Evolutionary conservation across 2,113 vertebrate genomes (phyloP), one percentile per base, ranked within the genome.

Genomic region (Forbesichthys agassizii): DNA sequence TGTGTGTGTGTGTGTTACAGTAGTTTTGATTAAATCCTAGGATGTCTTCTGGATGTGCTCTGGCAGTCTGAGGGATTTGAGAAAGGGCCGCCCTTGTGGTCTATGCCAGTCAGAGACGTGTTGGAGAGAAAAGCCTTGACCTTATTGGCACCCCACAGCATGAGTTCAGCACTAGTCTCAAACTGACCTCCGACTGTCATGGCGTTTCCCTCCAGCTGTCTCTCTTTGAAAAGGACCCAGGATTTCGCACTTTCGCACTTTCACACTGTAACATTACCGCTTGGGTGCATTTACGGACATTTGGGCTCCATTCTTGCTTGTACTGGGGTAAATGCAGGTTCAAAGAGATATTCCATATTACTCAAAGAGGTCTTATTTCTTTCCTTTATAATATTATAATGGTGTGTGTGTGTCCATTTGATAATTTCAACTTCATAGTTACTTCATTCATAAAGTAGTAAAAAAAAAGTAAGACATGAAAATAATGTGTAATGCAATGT

Each of bases 11-110:
- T 55, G 53, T 73, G 77, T 68, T 27, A 27, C 27, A 27, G 27
- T 64, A 76, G 48, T 42, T 49, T n/a, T 48, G 66, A 51, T 20
- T 13, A 59, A 75, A 73, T 74, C 69, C 70, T 61, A 58, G 68
- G 59, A 74, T 42, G 36, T 42, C 7, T 42, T 42, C 36, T 42
- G 36, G 36, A 42, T 84, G 80, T 69, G 64, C 67, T 79, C 62
- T 66, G 68, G 75, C 54, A 64, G 77, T 68, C 63, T 77, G 60
- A 80, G 61, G 78, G 77, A 76, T 77, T 80, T 74, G 59, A 71
- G 74, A 75, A 75, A 68, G 51, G 69, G 42, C 64, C 48, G 66
- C 71, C 61, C 65, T 64, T 48, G 47, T 33, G 14, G 48, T 53
- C 60, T 79, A 75, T 77, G 64, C 16, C 78, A 76, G 74, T 61